Evolutionary conservation across 1,140 invertebrate genomes (phyloP), one percentile per base, ranked within the genome.

Genomic region (Halesus radiatus): DNA sequence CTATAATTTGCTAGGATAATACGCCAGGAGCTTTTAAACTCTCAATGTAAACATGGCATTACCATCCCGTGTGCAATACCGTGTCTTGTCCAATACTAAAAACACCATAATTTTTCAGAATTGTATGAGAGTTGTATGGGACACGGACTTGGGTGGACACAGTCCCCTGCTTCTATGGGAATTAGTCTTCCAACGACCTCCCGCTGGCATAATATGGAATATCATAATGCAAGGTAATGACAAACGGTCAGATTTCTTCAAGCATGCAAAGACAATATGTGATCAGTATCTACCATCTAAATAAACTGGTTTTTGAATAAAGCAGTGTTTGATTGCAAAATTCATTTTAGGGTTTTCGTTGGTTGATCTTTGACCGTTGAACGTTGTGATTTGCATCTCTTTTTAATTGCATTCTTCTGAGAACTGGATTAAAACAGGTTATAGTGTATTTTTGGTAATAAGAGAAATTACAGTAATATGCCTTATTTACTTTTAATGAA

Each of bases 241-340:
- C 62, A 15, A 32, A 66, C 62, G 62, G 29, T 32, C 26, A 66
- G 26, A 66, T 29, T 66, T 16, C 23, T 32, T 29, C 23, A 16
- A 66, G 62, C 62, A 29, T 66, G 62, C 62, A 66, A 16, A 66
- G 62, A 29, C 16, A 66, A 16, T 66, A 32, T 26, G 62, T 16
- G 62, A 66, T 66, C 16, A 66, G 32, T 66, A 66, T 66, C 62
- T 16, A 15, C 8, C 10, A 45, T 45, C 8, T 45, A 45, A 13
- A 45, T n/a, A 45, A 13, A 45, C 37, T 13, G 37, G 37, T 45
- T 45, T 45, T 45, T 45, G 10, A 45, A 45, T 13, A 45, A 45
- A 45, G 10, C 37, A 13, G 37, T 45, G 5, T 45, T 45, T 45
- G 8, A 45, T 10, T 45, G 37, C 10, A 8, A 13, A 45, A 45